Conservation (phyloP, 2,113 vertebrate species). For the Hiodon tergisus region DNA sequence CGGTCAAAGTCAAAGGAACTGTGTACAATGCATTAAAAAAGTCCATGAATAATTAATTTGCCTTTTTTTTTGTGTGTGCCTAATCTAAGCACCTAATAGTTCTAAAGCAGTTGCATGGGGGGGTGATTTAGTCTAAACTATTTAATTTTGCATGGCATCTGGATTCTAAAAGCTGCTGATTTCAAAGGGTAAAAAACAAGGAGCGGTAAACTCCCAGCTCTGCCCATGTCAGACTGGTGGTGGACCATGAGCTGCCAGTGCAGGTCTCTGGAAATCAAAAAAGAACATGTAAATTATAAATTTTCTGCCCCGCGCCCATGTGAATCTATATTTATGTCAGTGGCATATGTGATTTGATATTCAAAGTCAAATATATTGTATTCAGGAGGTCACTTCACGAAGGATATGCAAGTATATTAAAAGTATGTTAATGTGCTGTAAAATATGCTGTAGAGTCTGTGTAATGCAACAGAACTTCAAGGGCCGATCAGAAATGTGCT, state of each 20-base stretch:
- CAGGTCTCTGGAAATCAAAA: constrained; percentile 53
- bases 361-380: constrained; percentile 50
- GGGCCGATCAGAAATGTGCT: background rate
- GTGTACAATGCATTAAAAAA: constrained; percentile 31
- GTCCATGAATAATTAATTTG: constrained; percentile 49
- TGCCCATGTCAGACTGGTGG: constrained; percentile 16
- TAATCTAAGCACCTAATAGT: constrained; percentile 49
- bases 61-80: background rate
- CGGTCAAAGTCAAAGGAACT: constrained; percentile 34
- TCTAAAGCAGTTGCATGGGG: constrained; percentile 35
- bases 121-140: constrained; percentile 29
- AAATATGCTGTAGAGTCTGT: constrained; percentile 18
- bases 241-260: constrained; percentile 47
- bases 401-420: constrained; percentile 36
- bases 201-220: constrained; percentile 25
- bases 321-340: constrained; percentile 51
- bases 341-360: constrained; percentile 47
- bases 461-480: constrained; percentile 32
- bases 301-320: constrained; percentile 32
- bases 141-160: constrained; percentile 32
- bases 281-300: constrained; percentile 45
- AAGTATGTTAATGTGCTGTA: constrained; percentile 16
- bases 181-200: constrained; percentile 36
- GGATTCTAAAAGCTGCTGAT: constrained; percentile 31
- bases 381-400: constrained; percentile 38